Base-by-base conservation (phyloP, 2,113 vertebrate species). In the Zonotrichia leucophrys region DNA sequence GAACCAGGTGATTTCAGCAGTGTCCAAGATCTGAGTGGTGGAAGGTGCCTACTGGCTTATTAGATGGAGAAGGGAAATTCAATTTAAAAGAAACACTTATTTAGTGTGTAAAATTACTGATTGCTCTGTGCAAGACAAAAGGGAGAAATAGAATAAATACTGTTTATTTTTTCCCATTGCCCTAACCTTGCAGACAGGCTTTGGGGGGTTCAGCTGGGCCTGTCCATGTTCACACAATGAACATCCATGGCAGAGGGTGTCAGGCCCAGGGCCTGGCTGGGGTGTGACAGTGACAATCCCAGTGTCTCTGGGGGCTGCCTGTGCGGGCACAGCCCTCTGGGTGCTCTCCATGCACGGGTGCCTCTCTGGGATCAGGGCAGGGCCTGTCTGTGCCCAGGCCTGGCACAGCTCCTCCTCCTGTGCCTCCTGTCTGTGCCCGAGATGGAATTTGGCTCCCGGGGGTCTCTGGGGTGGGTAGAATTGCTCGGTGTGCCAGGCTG, bases 181-280 rank as follows among this genome's bases (percentile, higher is more conserved):
- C 15, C 44, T 68, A 42, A 9, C 35, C 18, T 35, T 41, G 11
- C 31, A 47, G 77, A 5, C 21, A 64, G 15, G 16, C 42, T 31
- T 10, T 25, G 28, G 46, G 58, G 46, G 2, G 75, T 84, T 59
- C 46, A 39, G 28, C 46, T 73, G 3, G 28, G 46, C 0, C 59
- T 56, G n/a, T 0, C 50, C 68, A 3, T 0, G 5, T 4, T 13
- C 37, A 1, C 2, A 0, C 59, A 11, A 1, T 0, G 8, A 24
- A 3, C 39, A 5, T 0, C 47, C 33, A 1, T 2, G 24, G 42
- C 46, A 17, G 30, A 0, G 39, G 16, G 25, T 23, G 42, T 3
- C 31, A 5, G 42, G 10, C 10, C 4, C 49, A 9, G 60, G 17
- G 41, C 69, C 5, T 4, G 8, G 5, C 55, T 25, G 3, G 19